Evolutionary conservation across 2,797 vertebrate species (phyloP).

Genomic region (Microctenopoma steveboyesi): DNA sequence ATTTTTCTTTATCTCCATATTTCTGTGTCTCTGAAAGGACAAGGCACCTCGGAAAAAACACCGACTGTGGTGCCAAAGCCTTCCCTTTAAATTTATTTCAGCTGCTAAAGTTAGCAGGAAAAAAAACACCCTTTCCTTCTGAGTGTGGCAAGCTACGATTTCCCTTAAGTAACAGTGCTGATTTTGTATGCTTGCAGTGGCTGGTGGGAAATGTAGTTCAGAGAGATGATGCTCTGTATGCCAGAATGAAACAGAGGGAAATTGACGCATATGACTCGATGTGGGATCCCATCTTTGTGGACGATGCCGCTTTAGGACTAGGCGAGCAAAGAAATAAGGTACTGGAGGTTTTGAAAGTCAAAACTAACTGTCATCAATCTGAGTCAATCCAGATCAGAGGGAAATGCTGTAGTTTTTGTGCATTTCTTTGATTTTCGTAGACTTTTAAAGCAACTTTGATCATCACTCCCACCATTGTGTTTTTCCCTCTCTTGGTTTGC

Average conservation of each 20-base stretch:
- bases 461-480: conserved; percentile 87
- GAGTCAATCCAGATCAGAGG: conserved; percentile 85
- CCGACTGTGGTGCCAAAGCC: conserved; percentile 72
- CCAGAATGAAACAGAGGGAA: conserved; percentile 91
- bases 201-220: conserved; percentile 91
- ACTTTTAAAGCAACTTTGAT: conserved; percentile 83
- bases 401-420: conserved; percentile 83
- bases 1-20: conserved; percentile 75
- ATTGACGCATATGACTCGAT: conserved; percentile 90
- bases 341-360: conserved; percentile 86
- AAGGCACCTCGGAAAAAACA: conserved; percentile 69
- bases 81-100: conserved; percentile 76
- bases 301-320: conserved; percentile 90
- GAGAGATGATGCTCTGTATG: conserved; percentile 91
- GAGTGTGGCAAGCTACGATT: conserved; percentile 83
- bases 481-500: conserved; percentile 85
- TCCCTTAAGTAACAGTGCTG: conserved; percentile 86
- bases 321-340: conserved; percentile 90
- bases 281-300: conserved; percentile 90
- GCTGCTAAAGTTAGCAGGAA: conserved; percentile 77
- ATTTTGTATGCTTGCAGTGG: conserved; percentile 91
- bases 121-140: conserved; percentile 79
- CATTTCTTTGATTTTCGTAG: conserved; percentile 83
- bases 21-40: conserved; percentile 80
- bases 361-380: conserved; percentile 85